Conservation (phyloP, 2,888 invertebrate genomes). For the Sinotaia quadrata region DNA sequence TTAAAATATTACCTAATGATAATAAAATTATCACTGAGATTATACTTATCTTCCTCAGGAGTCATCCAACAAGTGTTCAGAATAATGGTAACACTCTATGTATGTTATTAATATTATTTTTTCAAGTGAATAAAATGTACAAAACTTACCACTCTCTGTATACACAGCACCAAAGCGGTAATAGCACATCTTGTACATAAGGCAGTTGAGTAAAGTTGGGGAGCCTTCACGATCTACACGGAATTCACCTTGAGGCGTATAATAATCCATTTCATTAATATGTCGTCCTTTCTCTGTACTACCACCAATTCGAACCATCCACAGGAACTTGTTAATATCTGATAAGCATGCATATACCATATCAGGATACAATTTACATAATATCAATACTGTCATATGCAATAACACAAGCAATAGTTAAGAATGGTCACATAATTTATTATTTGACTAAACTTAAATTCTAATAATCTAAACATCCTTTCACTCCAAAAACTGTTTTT, state of each 20-base stretch:
- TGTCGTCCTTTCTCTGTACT: constrained; percentile 94
- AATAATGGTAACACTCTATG: too few species aligned
- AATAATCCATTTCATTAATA: constrained; percentile 97
- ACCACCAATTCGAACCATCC: constrained; percentile 99
- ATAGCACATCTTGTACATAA: constrained; percentile 99
- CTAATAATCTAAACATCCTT: too few species aligned
- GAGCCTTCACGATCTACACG: constrained; percentile 96
- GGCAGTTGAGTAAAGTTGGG: constrained; percentile 90
- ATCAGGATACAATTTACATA: neutral
- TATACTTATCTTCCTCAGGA: too few species aligned
- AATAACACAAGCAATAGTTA: neutral
- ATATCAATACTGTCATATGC: neutral
- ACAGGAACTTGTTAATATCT: constrained; percentile 99
- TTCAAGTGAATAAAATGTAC: too few species aligned
- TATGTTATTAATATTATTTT: too few species aligned
- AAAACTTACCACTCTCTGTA: constrained; percentile 87
- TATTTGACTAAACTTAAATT: too few species aligned
- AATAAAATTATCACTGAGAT: too few species aligned
- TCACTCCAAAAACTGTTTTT: too few species aligned
- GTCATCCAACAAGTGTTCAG: too few species aligned
- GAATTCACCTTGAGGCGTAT: constrained; percentile 95
- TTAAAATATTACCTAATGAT: too few species aligned
- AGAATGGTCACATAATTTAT: neutral
- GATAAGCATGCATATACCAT: constrained; percentile 48
- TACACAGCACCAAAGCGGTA: constrained; percentile 97